Conservation (phyloP, 2,888 invertebrate species). For the Dilophus febrilis region DNA sequence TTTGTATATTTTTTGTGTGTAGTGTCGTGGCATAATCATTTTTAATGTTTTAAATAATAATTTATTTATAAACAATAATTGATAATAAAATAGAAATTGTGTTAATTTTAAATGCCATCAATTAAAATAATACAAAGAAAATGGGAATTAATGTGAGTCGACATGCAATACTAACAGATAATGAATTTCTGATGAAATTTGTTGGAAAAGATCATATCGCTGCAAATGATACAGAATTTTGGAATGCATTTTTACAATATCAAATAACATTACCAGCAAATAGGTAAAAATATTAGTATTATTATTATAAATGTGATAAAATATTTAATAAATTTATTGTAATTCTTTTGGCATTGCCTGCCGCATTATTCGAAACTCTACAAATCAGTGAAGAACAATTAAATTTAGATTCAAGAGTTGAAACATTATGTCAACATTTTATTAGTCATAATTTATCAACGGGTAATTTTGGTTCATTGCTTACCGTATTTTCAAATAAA, state of each 20-base stretch:
- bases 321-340: conserved; percentile 15
- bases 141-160: conserved; percentile 76
- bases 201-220: conserved; percentile 64
- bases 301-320: too few species aligned
- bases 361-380: background rate
- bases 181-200: conserved; percentile 63
- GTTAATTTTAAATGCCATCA: too few species aligned
- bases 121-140: background rate
- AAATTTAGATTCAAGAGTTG: conserved; percentile 63
- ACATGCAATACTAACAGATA: conserved; percentile 60
- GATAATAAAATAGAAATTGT: too few species aligned
- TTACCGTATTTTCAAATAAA: conserved; percentile 69
- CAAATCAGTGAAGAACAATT: conserved; percentile 57
- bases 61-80: background rate
- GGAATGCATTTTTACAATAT: conserved; percentile 86
- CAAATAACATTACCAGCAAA: conserved; percentile 68
- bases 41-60: background rate
- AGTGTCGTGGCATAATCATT: background rate
- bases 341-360: background rate
- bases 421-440: conserved; percentile 54
- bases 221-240: conserved; percentile 78
- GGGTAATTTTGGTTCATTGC: conserved; percentile 76
- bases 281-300: conserved; percentile 45
- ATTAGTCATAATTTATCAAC: conserved; percentile 72
- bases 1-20: too few species aligned